Base-by-base conservation (phyloP, 2,113 vertebrate genomes). In the Chauna torquata region DNA sequence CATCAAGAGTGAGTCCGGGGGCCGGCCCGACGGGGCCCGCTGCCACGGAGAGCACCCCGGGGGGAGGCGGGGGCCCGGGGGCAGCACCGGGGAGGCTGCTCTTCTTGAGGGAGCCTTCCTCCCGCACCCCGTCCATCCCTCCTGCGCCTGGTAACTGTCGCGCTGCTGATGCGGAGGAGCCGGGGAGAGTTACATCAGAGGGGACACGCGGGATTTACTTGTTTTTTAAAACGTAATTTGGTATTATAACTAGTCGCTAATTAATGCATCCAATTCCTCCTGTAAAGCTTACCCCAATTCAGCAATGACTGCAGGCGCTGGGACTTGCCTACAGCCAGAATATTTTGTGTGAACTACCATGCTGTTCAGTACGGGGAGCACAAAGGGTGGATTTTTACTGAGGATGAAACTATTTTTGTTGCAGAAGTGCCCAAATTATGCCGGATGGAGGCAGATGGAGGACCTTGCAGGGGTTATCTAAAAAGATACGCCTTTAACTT, bases 371-470 rank as follows among this genome's bases (percentile, higher is more conserved):
- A 16, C 2, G 1, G 1, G 5, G n/a, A 70, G 12, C 27, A 3
- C 2, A 4, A 38, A 38, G 28, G 2, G 17, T 14, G 75, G 24
- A 23, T 32, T 95, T 95, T 93, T 30, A 80, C 49, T 69, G 47
- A 62, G 15, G 30, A 6, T 55, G 32, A 61, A 69, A 17, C 58
- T 27, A 2, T 76, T 44, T 42, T 50, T 66, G 92, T 45, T 68
- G 16, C 97, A 99, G 99, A 98, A 96, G 98, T 99, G 71, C 99
- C 99, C 25, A 98, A 97, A 78, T 89, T 98, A 23, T 99, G 99
- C 95, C 98, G 99, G 71, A 89, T 99, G 96, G 97, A 98, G 47
- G 97, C 97, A 81, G 97, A 98, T 4, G 94, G 83, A 49, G 98
- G 98, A 30, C 90, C 87, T 7, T 99, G 99, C 82, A 97, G 98